Conservation (phyloP, 2,113 vertebrate genomes). For the Istiophorus platypterus region DNA sequence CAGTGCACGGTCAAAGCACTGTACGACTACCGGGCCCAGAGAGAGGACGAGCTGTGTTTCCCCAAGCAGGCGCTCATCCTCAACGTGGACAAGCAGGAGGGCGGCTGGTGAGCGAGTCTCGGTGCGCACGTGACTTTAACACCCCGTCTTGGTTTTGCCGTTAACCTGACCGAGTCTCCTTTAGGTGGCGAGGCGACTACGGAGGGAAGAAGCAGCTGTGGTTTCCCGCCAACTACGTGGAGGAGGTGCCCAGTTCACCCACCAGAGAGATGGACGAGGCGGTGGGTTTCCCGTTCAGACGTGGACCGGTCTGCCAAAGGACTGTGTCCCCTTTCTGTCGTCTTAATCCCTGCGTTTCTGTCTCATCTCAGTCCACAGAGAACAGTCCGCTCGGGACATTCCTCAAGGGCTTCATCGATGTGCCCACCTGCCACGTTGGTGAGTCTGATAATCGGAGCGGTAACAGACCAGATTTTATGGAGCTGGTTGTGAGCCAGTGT, state of each 20-base stretch:
- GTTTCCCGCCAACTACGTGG: constrained; percentile 87
- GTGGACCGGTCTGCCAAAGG: no score
- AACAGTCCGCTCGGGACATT: constrained; percentile 85
- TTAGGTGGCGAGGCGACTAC: constrained; percentile 84
- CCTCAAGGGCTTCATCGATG: constrained; percentile 85
- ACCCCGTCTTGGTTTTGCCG: no score
- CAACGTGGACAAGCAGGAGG: constrained; percentile 90
- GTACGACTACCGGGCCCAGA: constrained; percentile 90
- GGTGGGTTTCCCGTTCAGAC: constrained; percentile 38
- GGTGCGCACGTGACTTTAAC: not conserved
- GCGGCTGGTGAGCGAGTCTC: constrained; percentile 85
- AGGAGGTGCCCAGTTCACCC: constrained; percentile 80
- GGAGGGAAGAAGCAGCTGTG: constrained; percentile 86
- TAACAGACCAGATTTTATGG: no score
- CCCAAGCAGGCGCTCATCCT: constrained; percentile 91
- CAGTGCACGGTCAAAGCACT: constrained; percentile 91
- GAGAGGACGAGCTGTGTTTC: constrained; percentile 92
- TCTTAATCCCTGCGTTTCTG: not conserved
- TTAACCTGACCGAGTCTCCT: no score
- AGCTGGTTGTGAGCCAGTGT: no score
- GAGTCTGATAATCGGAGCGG: constrained; percentile 49
- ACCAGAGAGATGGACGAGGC: constrained; percentile 74
- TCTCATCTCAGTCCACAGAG: constrained; percentile 78
- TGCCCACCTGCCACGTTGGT: constrained; percentile 84
- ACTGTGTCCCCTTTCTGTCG: not conserved